Evolutionary conservation across 2,113 vertebrate genomes (phyloP).

Genomic region (Cryptotis parvus): DNA sequence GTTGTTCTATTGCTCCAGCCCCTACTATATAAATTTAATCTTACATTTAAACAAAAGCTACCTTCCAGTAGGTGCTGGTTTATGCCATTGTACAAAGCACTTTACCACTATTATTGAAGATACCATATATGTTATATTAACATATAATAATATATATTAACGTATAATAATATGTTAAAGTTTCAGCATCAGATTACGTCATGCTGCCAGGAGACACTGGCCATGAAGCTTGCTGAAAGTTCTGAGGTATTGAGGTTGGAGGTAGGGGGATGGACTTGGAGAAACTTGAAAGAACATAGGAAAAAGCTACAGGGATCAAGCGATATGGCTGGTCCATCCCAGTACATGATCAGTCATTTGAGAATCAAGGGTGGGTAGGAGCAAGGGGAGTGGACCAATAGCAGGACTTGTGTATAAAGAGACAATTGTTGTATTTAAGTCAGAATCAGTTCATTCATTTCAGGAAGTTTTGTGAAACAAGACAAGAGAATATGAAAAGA

Average conservation of each 20-base stretch:
- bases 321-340: slow-evolving; percentile 51
- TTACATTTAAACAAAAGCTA: slow-evolving; percentile 15
- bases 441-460: slow-evolving; percentile 30
- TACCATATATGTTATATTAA: slow-evolving; percentile 40
- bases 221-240: slow-evolving; percentile 57
- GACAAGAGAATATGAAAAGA: neutral
- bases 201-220: slow-evolving; percentile 32
- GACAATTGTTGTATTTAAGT: neutral
- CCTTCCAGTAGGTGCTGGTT: slow-evolving; percentile 8
- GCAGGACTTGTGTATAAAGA: slow-evolving; percentile 33
- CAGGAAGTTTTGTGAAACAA: slow-evolving; percentile 40
- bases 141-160: no score
- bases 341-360: slow-evolving; percentile 72
- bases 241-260: slow-evolving; percentile 30
- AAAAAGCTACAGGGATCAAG: slow-evolving; percentile 60
- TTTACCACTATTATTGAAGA: slow-evolving; percentile 62
- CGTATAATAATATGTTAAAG: no score
- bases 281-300: slow-evolving; percentile 58
- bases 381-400: neutral
- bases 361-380: slow-evolving; percentile 55
- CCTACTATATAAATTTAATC: neutral
- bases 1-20: no score
- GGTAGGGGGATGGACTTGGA: slow-evolving; percentile 51
- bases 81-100: slow-evolving; percentile 68
- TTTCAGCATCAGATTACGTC: no score